Conservation (phyloP, 2,113 vertebrate species). For the Hippocampus barbouri region DNA sequence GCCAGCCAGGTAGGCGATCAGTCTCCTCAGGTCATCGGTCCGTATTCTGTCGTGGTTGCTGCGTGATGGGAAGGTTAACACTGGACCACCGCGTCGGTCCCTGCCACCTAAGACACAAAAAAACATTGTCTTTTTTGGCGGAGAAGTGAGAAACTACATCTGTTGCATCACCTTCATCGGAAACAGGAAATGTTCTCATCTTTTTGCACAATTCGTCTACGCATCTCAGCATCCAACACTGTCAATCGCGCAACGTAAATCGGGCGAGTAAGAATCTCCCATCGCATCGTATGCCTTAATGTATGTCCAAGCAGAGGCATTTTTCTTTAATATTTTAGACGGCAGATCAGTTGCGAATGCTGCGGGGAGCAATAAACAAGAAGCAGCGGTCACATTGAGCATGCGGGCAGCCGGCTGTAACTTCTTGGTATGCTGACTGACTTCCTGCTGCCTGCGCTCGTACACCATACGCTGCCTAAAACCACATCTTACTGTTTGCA, state of each 20-base stretch:
- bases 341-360: not conserved
- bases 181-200: not conserved
- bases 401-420: slow-evolving; percentile 1
- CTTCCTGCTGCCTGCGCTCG: slow-evolving; percentile 2
- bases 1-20: slow-evolving; percentile 92
- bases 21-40: slow-evolving; percentile 90
- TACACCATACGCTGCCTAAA: not conserved
- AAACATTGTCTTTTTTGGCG: not conserved
- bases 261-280: too few relatives aligned
- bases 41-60: slow-evolving; percentile 99
- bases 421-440: slow-evolving; percentile 7
- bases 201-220: not conserved
- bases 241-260: too few relatives aligned
- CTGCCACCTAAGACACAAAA: slow-evolving; percentile 82
- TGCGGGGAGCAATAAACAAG: not conserved
- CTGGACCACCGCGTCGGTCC: slow-evolving; percentile 94
- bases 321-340: not conserved
- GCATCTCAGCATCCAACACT: not conserved
- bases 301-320: not conserved
- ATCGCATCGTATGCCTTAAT: not conserved
- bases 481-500: not conserved
- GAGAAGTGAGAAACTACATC: not conserved
- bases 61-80: slow-evolving; percentile 96
- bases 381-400: not conserved
- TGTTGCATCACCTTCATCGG: not conserved